Evolutionary conservation across 2,888 invertebrate species (phyloP).

Genomic region (Eledona agricola): DNA sequence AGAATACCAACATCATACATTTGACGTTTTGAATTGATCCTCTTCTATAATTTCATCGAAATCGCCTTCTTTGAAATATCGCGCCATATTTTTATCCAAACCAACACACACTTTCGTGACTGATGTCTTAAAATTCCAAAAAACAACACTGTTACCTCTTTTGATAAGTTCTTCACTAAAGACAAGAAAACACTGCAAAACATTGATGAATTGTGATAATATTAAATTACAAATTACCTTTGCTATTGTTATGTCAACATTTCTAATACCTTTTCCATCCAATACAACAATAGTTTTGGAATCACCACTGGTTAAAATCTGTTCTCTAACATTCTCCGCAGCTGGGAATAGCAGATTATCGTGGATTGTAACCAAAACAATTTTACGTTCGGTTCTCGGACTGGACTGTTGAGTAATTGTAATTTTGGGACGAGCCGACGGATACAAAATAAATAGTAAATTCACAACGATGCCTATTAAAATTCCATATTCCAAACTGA

Average conservation of each 20-base stretch:
- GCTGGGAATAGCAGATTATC: conserved; percentile 82
- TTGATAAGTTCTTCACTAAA: background rate
- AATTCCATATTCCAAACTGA: conserved; percentile 89
- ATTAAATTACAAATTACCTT: conserved; percentile 62
- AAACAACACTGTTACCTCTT: background rate
- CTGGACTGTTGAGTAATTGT: conserved; percentile 66
- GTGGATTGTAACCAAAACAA: too few species aligned
- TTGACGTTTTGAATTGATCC: too few species aligned
- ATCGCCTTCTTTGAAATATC: conserved; percentile 2
- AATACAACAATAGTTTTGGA: conserved; percentile 57
- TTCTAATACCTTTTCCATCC: conserved; percentile 65
- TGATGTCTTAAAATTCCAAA: conserved; percentile 6
- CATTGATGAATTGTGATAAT: background rate
- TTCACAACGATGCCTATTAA: conserved; percentile 83
- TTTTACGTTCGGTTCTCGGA: conserved; percentile 68
- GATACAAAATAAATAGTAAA: conserved; percentile 84
- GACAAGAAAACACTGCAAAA: background rate
- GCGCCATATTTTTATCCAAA: background rate
- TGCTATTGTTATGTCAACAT: conserved; percentile 70
- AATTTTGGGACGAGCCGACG: conserved; percentile 86
- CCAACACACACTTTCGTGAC: conserved; percentile 3
- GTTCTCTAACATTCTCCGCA: conserved; percentile 74
- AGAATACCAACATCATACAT: too few species aligned
- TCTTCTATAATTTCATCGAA: conserved; percentile 2
- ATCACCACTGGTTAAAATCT: conserved; percentile 58